Evolutionary conservation across 1,140 invertebrate species (phyloP), one percentile per base, ranked within the genome.

Genomic region (Acromyrmex echinatior): DNA sequence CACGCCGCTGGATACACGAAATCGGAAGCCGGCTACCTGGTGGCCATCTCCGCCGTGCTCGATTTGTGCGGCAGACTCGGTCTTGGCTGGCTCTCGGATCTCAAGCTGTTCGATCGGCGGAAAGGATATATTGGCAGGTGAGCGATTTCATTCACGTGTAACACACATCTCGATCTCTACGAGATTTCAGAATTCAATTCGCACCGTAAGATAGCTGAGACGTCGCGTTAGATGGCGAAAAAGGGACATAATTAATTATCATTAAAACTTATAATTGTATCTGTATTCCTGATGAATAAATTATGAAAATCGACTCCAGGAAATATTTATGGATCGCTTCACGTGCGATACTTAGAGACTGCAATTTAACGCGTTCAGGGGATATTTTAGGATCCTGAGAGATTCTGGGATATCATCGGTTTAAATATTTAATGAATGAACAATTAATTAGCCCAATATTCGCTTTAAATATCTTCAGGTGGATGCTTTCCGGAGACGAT

Each of bases 91-190:
- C 92, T 98, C 0, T 97, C 97, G 4, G 97, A 98, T 93, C 91
- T 97, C 51, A 97, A 97, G 87, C 93, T 97, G 0, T 97, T 97
- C 86, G 96, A 97, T 92, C 96, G 97, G 66, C 96, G 96, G 92
- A 97, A 97, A 95, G 97, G 96, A 49, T 97, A 97, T 70, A 97
- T 97, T 58, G 93, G 97, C 87, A 97, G 97, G 97, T 97, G 92
- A 91, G 31, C 45, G 45, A 49, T 82, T 73, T 31, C 45, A 31
- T 65, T 51, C 45, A 31, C 71, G 9, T 14, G 16, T 16, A n/a
- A 28, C 4, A 76, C 16, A 1, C 14, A 14, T 45, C 12, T 70
- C 2, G 18, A 18, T 1, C 49, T 71, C n/a, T 12, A 3, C 18
- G 9, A 73, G 14, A 5, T 31, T 53, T 53, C 28, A 31, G 28